Base-by-base conservation (phyloP, 2,113 vertebrate species). In the Gnathonemus echidnorhynchus region DNA sequence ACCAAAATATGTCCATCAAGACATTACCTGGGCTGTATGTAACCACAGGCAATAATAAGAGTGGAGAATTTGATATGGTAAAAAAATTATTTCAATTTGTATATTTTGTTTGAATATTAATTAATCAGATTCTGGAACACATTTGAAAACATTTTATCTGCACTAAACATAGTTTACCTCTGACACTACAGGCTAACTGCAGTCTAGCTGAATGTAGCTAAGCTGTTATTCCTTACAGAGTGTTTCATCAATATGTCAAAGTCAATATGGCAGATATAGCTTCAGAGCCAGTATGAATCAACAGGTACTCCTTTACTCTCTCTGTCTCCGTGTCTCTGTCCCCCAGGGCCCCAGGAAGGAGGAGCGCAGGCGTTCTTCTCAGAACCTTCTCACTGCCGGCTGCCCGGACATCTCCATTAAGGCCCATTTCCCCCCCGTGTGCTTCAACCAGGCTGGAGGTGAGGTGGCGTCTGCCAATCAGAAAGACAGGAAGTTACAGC, bases 1-100 rank as follows among this genome's bases (percentile, higher is more conserved):
- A 97, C 93, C 97, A 98, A 91, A 94, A 96, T 1, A 96, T 95
- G 35, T 95, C 92, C 1, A 92, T 97, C 89, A 94, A 91, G 24
- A 87, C 94, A 86, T 92, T 97, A 88, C 95, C 97, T 24, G 96
- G 95, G 84, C 93, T 95, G 91, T 89, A 95, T 88, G 46, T 90
- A 5, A 66, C 91, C 77, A 42, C 92, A 93, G 9, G 46, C 93
- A 48, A 92, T 91, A 45, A 90, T 15, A 90, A 17, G 90, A 91
- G n/a, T 89, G 91, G 92, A 95, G 84, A 80, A 80, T 39, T 80
- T 80, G 42, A 80, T 39, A 42, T 42, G 74, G 74, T 80, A 42
- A 80, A 27, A 39, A 80, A 77, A 7, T 7, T 1, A 39, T 42
- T 80, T 15, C 1, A 19, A 80, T 39, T 80, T 19, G 4, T 42